Percentiles rank a stretch among this genome's conserved stretches.
Conservation (phyloP, 2,888 invertebrate genomes). For the Eupithecia pulchellata region DNA sequence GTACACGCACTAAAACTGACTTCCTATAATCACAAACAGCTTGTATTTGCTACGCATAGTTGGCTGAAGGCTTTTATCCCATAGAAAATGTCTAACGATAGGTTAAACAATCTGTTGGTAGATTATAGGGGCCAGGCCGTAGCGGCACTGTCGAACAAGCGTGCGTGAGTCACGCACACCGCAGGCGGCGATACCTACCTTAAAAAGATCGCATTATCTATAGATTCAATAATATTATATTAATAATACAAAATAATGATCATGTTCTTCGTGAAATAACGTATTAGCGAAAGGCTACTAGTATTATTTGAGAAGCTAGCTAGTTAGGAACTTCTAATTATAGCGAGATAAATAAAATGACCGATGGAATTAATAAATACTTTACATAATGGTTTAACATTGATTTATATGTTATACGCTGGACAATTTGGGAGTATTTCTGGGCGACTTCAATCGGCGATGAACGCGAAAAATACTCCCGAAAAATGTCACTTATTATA, state of each 20-base stretch:
- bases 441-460: constrained; percentile 55
- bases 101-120: not conserved
- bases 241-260: constrained; percentile 62
- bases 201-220: constrained; percentile 65
- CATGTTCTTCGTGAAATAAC: constrained; percentile 59
- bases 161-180: constrained; percentile 24
- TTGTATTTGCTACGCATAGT: not conserved
- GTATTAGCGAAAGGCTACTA: constrained; percentile 65
- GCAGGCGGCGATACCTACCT: constrained; percentile 45
- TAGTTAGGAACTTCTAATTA: constrained; percentile 84
- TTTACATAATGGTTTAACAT: constrained; percentile 77
- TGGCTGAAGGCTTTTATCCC: not conserved
- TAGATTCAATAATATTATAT: constrained; percentile 56
- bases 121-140: not conserved
- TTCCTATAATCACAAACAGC: constrained; percentile 4
- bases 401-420: constrained; percentile 55
- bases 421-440: constrained; percentile 78
- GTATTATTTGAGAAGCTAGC: constrained; percentile 77
- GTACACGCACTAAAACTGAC: not conserved
- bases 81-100: not conserved
- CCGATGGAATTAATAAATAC: constrained; percentile 80
- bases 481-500: constrained; percentile 64
- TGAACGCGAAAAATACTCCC: constrained; percentile 74
- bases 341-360: constrained; percentile 79
- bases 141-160: not conserved